Base-by-base conservation (phyloP, 2,113 vertebrate genomes). In the Sturnus vulgaris region DNA sequence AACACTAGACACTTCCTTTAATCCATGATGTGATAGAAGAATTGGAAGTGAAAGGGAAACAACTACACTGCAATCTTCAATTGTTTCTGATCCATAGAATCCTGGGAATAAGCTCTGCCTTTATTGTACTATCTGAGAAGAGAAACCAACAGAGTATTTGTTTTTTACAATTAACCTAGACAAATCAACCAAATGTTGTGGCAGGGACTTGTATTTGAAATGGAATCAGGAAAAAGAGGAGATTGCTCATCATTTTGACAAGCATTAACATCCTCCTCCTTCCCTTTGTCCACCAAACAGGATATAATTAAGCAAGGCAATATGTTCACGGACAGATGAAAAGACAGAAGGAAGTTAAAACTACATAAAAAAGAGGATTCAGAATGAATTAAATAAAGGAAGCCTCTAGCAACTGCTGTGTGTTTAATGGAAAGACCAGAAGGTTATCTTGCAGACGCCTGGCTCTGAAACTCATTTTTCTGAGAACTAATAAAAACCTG, bases 281-380 rank as follows among this genome's bases (percentile, higher is more conserved):
- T 25, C 46, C 70, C 70, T 72, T 33, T 52, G 39, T 85, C 33
- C 50, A 55, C 1, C 2, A 92, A 72, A 88, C 86, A 94, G 65
- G 64, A 93, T 86, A 85, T 64, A 95, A 97, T 96, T 97, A 97
- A 82, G 55, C 78, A 83, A 56, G 28, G 83, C 81, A 94, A 9
- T 91, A 83, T 89, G 72, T 94, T 86, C 87, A 88, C n/a, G n/a
- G 44, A 93, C 69, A 89, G 63, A 92, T 49, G 72, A 95, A 89
- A 91, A 90, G 69, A 92, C 66, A 95, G 59, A 91, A 91, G 81
- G 73, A 92, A 86, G 82, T 14, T 82, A 65, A 68, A 83, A 82
- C 64, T 79, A 81, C 46, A 84, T 76, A 93, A 95, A 85, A 57
- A 76, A 89, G 76, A 80, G 35, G n/a, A 94, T 65, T 93, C 70